Conservation (phyloP, 2,888 invertebrate genomes). For the Ctenicera cuprea region DNA sequence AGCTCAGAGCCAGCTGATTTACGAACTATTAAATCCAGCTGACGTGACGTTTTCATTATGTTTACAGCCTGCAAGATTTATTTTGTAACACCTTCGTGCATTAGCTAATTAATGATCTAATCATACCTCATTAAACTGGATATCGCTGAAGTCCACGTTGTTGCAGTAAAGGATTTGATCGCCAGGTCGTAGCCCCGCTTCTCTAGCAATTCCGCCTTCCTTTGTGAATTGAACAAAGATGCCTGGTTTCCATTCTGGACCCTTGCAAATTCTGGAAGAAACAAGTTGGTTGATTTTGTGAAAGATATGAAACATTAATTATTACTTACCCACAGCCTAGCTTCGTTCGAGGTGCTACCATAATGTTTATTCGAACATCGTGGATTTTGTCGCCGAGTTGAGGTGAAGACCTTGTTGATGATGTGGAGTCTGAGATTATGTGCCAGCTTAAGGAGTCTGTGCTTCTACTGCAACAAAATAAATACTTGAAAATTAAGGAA, state of each 20-base stretch:
- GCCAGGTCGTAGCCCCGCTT: constrained; percentile 91
- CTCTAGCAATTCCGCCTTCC: constrained; percentile 90
- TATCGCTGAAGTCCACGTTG: constrained; percentile 84
- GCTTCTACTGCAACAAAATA: constrained; percentile 76
- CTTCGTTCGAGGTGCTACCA: constrained; percentile 88
- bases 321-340: constrained; percentile 86
- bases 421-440: constrained; percentile 78
- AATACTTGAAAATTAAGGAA: too few species aligned
- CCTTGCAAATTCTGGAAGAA: constrained; percentile 83
- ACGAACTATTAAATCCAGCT: constrained; percentile 84
- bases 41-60: constrained; percentile 85
- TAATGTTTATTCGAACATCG: constrained; percentile 84
- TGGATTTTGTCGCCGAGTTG: constrained; percentile 75
- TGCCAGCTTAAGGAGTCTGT: constrained; percentile 90
- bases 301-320: not conserved
- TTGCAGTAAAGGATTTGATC: constrained; percentile 95
- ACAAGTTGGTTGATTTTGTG: not conserved
- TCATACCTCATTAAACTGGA: constrained; percentile 86
- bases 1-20: constrained; percentile 87
- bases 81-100: constrained; percentile 41
- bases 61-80: constrained; percentile 80
- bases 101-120: constrained; percentile 8
- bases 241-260: constrained; percentile 90
- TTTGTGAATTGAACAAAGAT: constrained; percentile 94
- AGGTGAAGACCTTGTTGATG: constrained; percentile 76